Evolutionary conservation across 2,888 invertebrate genomes (phyloP).

Genomic region (Antheraea assamensis): DNA sequence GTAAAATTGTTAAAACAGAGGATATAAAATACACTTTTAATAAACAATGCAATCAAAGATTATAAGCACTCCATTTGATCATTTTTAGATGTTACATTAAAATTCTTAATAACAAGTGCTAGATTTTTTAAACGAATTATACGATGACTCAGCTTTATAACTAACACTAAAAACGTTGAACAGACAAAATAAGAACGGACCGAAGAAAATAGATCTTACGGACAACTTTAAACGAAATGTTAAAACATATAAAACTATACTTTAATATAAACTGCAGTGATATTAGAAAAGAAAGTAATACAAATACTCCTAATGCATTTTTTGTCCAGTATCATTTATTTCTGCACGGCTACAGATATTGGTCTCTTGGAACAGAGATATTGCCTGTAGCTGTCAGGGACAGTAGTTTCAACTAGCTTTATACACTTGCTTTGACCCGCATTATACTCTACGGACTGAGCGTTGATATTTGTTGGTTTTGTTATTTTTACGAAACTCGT

Average conservation of each 20-base stretch:
- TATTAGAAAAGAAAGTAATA: constrained; percentile 6
- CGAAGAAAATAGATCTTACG: background rate
- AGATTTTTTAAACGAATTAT: no score
- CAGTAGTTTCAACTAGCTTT: constrained; percentile 66
- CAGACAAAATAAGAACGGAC: background rate
- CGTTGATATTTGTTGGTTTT: constrained; percentile 38
- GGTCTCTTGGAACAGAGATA: constrained; percentile 69
- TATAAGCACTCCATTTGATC: no score
- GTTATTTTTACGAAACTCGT: constrained; percentile 1
- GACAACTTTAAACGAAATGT: background rate
- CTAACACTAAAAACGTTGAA: background rate
- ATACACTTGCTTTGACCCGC: constrained; percentile 59
- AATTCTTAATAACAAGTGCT: no score
- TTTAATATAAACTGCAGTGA: background rate
- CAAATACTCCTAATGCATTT: constrained; percentile 41
- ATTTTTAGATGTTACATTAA: no score
- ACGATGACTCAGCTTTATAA: no score
- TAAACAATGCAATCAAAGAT: no score
- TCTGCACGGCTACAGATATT: constrained; percentile 64
- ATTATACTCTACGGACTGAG: constrained; percentile 47
- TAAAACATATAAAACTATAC: background rate
- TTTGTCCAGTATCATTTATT: constrained; percentile 59
- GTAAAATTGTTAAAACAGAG: no score
- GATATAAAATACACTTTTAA: no score
- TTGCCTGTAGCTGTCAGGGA: constrained; percentile 73